Evolutionary conservation across 2,113 vertebrate genomes (phyloP).

Genomic region (Rhabdomys dilectus): DNA sequence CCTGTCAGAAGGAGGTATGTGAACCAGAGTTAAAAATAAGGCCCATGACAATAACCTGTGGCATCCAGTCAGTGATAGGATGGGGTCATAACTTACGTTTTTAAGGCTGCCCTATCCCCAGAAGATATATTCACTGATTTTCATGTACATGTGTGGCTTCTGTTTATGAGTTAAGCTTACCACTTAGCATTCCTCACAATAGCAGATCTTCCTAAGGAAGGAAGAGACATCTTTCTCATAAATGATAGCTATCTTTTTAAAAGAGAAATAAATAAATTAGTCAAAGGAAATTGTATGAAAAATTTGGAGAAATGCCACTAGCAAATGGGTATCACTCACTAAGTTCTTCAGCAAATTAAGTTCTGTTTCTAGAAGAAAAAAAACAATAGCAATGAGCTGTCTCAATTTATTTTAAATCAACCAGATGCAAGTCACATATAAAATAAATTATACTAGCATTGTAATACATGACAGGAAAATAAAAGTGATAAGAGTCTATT

Average conservation of each 20-base stretch:
- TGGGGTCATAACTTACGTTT: neutral
- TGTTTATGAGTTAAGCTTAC: neutral
- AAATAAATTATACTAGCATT: constrained; percentile 25
- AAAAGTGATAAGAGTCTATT: neutral
- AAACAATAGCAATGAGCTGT: neutral
- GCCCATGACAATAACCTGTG: neutral
- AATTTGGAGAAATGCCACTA: constrained; percentile 10
- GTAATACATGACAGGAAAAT: neutral
- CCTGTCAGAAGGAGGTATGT: neutral
- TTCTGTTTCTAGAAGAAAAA: constrained; percentile 38
- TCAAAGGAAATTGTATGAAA: constrained; percentile 33
- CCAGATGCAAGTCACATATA: neutral
- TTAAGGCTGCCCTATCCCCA: neutral
- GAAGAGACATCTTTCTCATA: neutral
- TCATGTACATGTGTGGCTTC: neutral
- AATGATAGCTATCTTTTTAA: neutral
- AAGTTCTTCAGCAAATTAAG: constrained; percentile 48
- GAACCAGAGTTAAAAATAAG: neutral
- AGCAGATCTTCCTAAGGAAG: neutral
- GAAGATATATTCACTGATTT: neutral
- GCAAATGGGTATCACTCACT: constrained; percentile 20
- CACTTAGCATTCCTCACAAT: neutral
- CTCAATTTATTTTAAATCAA: constrained; percentile 42
- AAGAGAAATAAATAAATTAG: constrained; percentile 32
- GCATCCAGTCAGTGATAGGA: neutral